Evolutionary conservation across 2,113 vertebrate species (phyloP).

Genomic region (Donacobius atricapilla): DNA sequence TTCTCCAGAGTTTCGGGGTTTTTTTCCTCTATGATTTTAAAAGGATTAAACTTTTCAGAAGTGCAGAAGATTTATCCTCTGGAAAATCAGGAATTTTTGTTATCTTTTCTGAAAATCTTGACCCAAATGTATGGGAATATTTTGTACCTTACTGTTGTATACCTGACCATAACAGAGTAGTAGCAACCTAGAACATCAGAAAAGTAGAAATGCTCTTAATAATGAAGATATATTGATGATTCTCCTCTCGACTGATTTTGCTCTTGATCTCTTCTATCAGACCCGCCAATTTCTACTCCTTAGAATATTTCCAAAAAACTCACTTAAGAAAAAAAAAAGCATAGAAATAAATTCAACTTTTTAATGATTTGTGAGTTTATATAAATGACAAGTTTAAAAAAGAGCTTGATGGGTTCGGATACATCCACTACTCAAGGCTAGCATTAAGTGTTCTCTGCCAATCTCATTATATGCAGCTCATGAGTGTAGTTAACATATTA

Average conservation of each 20-base stretch:
- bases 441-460: not conserved
- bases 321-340: not conserved
- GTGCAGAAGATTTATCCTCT: not conserved
- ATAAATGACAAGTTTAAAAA: not conserved
- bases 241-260: not conserved
- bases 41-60: not conserved
- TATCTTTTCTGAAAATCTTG: not conserved
- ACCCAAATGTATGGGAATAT: not conserved
- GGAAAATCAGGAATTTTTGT: not conserved
- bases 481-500: slow-evolving; percentile 48
- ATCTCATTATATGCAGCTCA: slow-evolving; percentile 7
- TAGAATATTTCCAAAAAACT: not conserved
- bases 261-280: not conserved
- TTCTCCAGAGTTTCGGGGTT: not conserved
- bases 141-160: not conserved
- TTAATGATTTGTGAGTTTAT: not conserved
- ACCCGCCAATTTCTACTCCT: not conserved
- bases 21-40: not conserved
- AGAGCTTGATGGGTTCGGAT: not conserved
- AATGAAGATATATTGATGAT: not conserved
- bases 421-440: not conserved
- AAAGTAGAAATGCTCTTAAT: not conserved
- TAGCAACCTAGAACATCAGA: not conserved
- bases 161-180: not conserved
- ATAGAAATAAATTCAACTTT: not conserved